phyloP scores from a whole-genome alignment of 1,140 invertebrate species.

The Rhopalosiphum padi region DNA sequence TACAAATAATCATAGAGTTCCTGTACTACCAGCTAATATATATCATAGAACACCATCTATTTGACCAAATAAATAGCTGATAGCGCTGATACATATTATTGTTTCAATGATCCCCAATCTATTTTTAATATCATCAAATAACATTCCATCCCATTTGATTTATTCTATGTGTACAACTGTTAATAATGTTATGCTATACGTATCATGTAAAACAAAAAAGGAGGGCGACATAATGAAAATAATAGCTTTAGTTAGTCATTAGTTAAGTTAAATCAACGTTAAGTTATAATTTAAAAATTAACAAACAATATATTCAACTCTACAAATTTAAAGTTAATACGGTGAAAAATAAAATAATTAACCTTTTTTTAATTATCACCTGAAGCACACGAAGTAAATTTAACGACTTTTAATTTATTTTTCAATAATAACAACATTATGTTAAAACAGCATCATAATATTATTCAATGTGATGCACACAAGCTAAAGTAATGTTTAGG shows the following conservation, averaged over 20 bases:
- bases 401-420: too few species aligned
- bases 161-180: not conserved
- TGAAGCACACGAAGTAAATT: too few species aligned
- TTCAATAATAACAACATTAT: too few species aligned
- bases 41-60: not conserved
- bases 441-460: too few species aligned
- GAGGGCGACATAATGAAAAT: not conserved
- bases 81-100: not conserved
- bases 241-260: not conserved
- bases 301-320: not conserved
- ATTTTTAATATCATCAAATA: not conserved
- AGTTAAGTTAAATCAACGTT: not conserved
- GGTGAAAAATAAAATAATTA: too few species aligned
- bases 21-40: not conserved
- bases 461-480: too few species aligned
- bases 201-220: not conserved
- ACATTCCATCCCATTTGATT: not conserved
- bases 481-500: too few species aligned
- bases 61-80: not conserved
- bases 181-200: not conserved
- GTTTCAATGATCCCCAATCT: not conserved
- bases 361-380: too few species aligned
- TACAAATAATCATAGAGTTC: not conserved
- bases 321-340: not conserved
- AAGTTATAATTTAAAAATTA: not conserved